These are phyloP conservation scores for Caenorhabditis drosophilae DNA, from an alignment of 2,888 invertebrate genomes.

Conservation along the genomic window DNA sequence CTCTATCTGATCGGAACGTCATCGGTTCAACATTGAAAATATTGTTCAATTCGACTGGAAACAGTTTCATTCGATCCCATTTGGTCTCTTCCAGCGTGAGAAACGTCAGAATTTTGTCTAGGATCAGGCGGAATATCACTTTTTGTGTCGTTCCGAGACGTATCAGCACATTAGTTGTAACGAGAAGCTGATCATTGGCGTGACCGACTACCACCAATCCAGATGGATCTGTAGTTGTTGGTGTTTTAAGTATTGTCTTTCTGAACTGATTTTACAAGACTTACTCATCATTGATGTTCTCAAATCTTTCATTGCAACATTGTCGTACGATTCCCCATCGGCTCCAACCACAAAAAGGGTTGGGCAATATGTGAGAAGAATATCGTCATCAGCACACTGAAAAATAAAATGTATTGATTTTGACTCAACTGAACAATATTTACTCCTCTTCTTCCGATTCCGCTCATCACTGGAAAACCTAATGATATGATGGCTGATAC, in stretches of 20 bases:
- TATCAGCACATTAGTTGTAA: slow-evolving; percentile 39
- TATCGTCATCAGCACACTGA: slow-evolving; percentile 60
- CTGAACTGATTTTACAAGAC: no score
- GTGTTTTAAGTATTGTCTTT: no score
- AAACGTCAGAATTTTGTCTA: slow-evolving; percentile 57
- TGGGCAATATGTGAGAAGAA: slow-evolving; percentile 61
- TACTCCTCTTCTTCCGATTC: slow-evolving; percentile 55
- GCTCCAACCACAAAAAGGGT: slow-evolving; percentile 60
- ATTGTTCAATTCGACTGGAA: slow-evolving; percentile 39
- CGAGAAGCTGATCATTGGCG: slow-evolving; percentile 50
- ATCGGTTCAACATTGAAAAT: slow-evolving; percentile 33
- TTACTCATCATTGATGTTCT: slow-evolving; percentile 52
- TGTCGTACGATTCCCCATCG: slow-evolving; percentile 44
- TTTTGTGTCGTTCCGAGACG: slow-evolving; percentile 54
- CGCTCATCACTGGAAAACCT: slow-evolving; percentile 53
- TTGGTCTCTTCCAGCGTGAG: slow-evolving; percentile 36
- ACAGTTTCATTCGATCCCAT: slow-evolving; percentile 18
- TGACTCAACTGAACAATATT: slow-evolving; percentile 30
- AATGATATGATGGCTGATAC: slow-evolving; percentile 59
- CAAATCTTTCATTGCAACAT: slow-evolving; percentile 44
- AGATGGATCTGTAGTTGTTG: slow-evolving; percentile 39
- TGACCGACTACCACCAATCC: slow-evolving; percentile 56
- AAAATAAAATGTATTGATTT: slow-evolving; percentile 1
- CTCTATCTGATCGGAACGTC: slow-evolving; percentile 1
- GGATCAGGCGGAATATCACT: slow-evolving; percentile 44